Percentiles rank a stretch among this genome's conserved stretches.
These are phyloP conservation scores for Amphiprion percula DNA, from an alignment of 2,113 vertebrate genomes.

Conservation along the genomic window DNA sequence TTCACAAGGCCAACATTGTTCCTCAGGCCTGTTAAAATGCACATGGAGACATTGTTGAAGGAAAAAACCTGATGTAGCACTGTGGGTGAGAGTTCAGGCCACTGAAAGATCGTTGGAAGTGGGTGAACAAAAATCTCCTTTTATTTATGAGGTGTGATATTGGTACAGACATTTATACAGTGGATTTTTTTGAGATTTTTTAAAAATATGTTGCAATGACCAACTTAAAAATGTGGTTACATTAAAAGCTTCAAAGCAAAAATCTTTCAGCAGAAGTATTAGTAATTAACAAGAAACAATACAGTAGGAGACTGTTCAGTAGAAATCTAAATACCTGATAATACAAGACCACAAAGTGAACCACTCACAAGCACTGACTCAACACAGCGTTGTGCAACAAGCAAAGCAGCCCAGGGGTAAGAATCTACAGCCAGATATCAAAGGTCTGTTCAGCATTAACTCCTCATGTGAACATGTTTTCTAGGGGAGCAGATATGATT, in stretches of 20 bases:
- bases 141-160: conserved; percentile 26
- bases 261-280: background rate
- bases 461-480: conserved; percentile 48
- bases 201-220: background rate
- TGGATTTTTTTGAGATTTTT: background rate
- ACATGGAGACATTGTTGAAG: conserved; percentile 61
- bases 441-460: conserved; percentile 56
- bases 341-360: background rate
- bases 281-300: conserved; percentile 7
- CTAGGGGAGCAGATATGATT: conserved; percentile 32
- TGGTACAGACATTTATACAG: background rate
- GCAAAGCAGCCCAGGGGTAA: conserved; percentile 29
- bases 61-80: conserved; percentile 10
- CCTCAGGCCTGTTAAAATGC: conserved; percentile 66
- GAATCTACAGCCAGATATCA: conserved; percentile 52
- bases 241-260: background rate
- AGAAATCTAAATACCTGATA: conserved; percentile 18
- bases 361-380: conserved; percentile 1
- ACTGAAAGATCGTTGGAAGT: conserved; percentile 37
- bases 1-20: conserved; percentile 82
- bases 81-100: conserved; percentile 56
- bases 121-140: conserved; percentile 21
- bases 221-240: background rate
- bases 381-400: conserved; percentile 56
- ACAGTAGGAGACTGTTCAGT: background rate